Base-by-base conservation (phyloP, 2,113 vertebrate genomes). In the Neodon shergylaensis region DNA sequence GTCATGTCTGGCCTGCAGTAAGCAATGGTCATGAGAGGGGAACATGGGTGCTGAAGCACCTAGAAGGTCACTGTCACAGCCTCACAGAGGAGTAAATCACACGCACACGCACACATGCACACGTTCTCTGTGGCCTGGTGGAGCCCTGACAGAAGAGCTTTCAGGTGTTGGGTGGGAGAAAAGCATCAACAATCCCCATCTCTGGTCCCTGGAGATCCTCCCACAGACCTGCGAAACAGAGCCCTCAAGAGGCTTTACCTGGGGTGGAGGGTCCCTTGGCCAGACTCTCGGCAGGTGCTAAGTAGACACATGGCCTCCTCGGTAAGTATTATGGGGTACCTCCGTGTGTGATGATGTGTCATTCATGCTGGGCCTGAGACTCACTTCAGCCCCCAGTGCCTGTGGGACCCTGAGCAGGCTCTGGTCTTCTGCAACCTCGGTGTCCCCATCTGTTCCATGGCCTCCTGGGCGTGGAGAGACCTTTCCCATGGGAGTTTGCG, bases 261-360 rank as follows among this genome's bases (percentile, higher is more conserved):
- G 44, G 21, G 36, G 36, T 36, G 0, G 0, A 42, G 44, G 36
- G 5, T 28, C 5, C n/a, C 3, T 52, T 61, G 8, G 72, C 39
- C 54, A 70, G 8, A n/a, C 26, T 17, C 39, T 39, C 84, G 24
- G 63, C 24, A 33, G n/a, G 13, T 49, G 42, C 36, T 0, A 39
- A 17, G 44, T 8, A 28, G 22, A 47, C 0, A 8, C 88, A 5
- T 58, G 1, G 28, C 19, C 3, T 66, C 81, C 2, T 72, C 19
- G 1, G 2, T 19, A 14, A 9, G 5, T 12, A 0, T 0, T 2
- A 0, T 2, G 0, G 7, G 54, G 44, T 0, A 0, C 24, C 78
- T 63, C 74, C 21, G 0, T 1, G 0, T 12, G 3, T n/a, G 3
- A 52, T 0, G 0, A 14, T 4, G 11, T 1, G 12, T 1, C 24